Percentiles rank a stretch among this genome's conserved stretches.
Evolutionary conservation across 1,140 invertebrate genomes (phyloP).

Genomic region (Bombus breviceps): DNA sequence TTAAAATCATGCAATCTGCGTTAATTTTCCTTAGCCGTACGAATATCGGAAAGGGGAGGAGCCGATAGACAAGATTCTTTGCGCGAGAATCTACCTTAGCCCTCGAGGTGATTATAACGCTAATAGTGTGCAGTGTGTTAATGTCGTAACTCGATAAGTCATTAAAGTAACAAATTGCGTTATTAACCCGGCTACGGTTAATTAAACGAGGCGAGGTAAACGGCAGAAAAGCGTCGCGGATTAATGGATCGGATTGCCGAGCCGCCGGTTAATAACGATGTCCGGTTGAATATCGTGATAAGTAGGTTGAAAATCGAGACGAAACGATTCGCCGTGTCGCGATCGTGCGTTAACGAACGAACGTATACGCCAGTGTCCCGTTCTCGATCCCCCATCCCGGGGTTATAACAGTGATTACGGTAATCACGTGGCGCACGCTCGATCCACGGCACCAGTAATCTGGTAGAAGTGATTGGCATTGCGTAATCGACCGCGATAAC

Average conservation of each 20-base stretch:
- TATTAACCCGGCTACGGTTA: conserved; percentile 72
- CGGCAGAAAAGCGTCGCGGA: conserved; percentile 60
- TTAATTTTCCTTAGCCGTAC: not conserved
- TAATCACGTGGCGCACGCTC: conserved; percentile 29
- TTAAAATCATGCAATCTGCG: not conserved
- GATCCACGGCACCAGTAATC: conserved; percentile 27
- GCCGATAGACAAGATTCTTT: not conserved
- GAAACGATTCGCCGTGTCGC: conserved; percentile 39
- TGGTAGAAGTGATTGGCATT: conserved; percentile 20
- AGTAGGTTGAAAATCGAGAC: conserved; percentile 63
- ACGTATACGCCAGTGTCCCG: not conserved
- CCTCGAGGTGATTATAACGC: no score
- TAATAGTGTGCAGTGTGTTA: conserved; percentile 47
- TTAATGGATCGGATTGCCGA: conserved; percentile 61
- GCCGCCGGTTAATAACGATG: conserved; percentile 57
- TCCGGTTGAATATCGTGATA: conserved; percentile 36
- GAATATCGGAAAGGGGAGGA: not conserved
- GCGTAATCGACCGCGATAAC: conserved; percentile 40
- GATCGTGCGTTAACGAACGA: conserved; percentile 43
- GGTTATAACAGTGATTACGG: conserved; percentile 63
- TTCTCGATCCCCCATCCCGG: conserved; percentile 29
- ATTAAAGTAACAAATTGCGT: conserved; percentile 73
- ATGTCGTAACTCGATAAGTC: conserved; percentile 75
- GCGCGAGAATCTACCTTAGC: no score
- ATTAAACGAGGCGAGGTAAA: conserved; percentile 69